These are phyloP conservation scores for Aplidium turbinatum DNA, from an alignment of 23 tunicate genomes.

Conservation along the genomic window DNA sequence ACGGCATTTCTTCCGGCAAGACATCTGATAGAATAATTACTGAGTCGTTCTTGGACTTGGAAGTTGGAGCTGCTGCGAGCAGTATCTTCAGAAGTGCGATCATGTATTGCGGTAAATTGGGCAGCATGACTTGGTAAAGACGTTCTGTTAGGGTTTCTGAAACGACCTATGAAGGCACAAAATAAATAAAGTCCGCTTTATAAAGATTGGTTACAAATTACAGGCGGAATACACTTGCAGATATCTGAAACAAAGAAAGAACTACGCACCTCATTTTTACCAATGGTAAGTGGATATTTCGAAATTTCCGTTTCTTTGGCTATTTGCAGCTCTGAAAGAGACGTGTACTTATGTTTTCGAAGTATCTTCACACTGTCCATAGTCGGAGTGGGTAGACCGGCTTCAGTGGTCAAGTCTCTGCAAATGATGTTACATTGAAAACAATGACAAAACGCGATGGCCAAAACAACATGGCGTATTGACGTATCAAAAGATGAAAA, in stretches of 20 bases:
- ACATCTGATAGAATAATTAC: conserved; percentile 85
- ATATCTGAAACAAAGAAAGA: not conserved
- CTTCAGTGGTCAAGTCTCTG: conserved; percentile 80
- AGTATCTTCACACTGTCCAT: conserved; percentile 74
- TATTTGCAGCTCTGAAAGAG: conserved; percentile 69
- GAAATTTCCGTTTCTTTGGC: conserved; percentile 51
- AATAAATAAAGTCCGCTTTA: not conserved
- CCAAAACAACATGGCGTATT: too few species aligned
- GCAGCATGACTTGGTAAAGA: conserved; percentile 82
- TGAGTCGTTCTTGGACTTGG: conserved; percentile 81
- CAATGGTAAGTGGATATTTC: conserved; percentile 75
- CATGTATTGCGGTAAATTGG: conserved; percentile 90
- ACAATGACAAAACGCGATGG: too few species aligned
- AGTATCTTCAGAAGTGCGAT: conserved; percentile 94
- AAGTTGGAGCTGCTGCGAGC: conserved; percentile 99
- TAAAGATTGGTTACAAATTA: not conserved
- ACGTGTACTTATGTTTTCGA: conserved; percentile 66
- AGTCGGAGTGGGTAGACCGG: conserved; percentile 97
- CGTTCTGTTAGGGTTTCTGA: conserved; percentile 69
- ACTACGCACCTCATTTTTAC: conserved; percentile 55
- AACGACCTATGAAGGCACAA: conserved; percentile 32
- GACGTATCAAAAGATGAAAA: too few species aligned
- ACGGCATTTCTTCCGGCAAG: conserved; percentile 84
- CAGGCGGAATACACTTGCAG: not conserved
- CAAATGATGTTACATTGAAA: not conserved